Base-by-base conservation (phyloP, 2,888 invertebrate genomes). In the Athalia rosae region DNA sequence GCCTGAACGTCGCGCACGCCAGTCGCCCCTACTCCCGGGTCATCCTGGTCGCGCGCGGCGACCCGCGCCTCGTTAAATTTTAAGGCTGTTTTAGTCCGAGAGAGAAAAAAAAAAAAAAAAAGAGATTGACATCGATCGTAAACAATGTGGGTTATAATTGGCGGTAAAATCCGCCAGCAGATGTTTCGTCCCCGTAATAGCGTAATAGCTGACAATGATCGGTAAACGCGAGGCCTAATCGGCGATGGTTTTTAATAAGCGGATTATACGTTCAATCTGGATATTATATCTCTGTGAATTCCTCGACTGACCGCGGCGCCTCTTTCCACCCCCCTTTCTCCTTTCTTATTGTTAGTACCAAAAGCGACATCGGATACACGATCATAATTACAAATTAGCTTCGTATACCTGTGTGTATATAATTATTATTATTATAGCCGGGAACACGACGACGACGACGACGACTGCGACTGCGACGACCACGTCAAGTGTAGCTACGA, bases 1-100 rank as follows among this genome's bases (percentile, higher is more conserved):
- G 61, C 13, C 61, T 7, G 15, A 13, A 3, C 28, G 15, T 61
- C 13, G 11, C 86, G 82, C 83, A 82, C 85, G 86, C 84, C 84
- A 80, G 48, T 45, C 9, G 41, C 28, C n/a, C 82, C 83, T 83
- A 82, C 82, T 79, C 83, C 83, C 79, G 78, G n/a, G 48, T 45
- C 47, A 74, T 45, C 58, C 76, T 73, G 79, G 79, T 78, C 80
- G 82, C 81, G 77, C 73, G 81, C 81, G 77, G 61, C 79, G 80
- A 82, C 80, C 81, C 81, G 83, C 81, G 81, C 81, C 79, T 77
- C 74, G 67, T 79, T 80, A 28, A 28, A 28, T 28, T 28, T 28
- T 28, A 71, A 76, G 59, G 28, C 69, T 7, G 43, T 64, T 76
- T 73, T 64, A 77, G 41, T 50, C 73, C 45, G 62, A n/a, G 45